A percentile compares a stretch with the other conserved stretches of the same genome.
Conservation (phyloP, 2,113 vertebrate species). For the Mormoops blainvillei region DNA sequence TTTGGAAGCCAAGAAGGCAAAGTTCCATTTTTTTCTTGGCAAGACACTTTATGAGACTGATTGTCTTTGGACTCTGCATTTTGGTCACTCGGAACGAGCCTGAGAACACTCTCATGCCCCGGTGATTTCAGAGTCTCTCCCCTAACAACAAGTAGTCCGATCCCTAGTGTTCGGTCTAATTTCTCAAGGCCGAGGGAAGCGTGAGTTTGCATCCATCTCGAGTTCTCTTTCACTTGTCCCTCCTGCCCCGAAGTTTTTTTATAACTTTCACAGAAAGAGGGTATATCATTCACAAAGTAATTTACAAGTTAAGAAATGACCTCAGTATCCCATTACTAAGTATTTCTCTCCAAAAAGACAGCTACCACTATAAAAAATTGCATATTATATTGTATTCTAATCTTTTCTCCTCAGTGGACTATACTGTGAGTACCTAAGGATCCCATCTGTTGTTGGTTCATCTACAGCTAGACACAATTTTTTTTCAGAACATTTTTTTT, state of each 20-base stretch:
- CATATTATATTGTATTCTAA: neutral
- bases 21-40: conserved; percentile 72
- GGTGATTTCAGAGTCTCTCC: conserved; percentile 27
- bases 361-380: neutral
- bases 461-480: neutral
- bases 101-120: conserved; percentile 57
- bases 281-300: neutral
- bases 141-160: neutral
- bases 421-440: neutral
- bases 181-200: neutral
- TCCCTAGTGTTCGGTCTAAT: neutral
- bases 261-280: neutral
- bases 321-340: neutral
- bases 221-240: neutral
- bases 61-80: conserved; percentile 52
- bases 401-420: neutral
- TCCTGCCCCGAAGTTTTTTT: neutral
- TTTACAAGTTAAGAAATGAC: neutral
- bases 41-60: conserved; percentile 45
- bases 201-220: neutral
- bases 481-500: neutral
- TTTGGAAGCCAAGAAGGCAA: conserved; percentile 67
- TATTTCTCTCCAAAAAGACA: neutral
- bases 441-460: neutral
- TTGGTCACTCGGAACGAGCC: conserved; percentile 51